Evolutionary conservation across 2,888 invertebrate species (phyloP), one percentile per base, ranked within the genome.

Genomic region (Laspeyria flexula): DNA sequence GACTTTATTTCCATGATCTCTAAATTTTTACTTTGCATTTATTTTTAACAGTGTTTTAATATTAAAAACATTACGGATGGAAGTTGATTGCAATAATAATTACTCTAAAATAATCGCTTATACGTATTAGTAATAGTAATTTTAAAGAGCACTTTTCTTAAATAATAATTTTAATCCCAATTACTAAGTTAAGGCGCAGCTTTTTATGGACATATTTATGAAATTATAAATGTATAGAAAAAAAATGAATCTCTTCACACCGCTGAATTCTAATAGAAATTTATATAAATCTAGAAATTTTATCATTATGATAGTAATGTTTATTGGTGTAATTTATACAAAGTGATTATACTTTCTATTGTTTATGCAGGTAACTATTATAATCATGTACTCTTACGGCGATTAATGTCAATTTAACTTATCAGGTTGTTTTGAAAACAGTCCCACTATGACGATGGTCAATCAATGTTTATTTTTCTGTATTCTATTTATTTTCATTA

Each of bases 11-110:
- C 77, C 71, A 81, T 88, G 90, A 90, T 90, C 89, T 90, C 90
- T 76, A 85, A 89, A 87, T 85, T 85, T 71, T 71, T 51, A 75
- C 71, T 70, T 83, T 85, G 88, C 88, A 89, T 90, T 90, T 90
- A 88, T 85, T 85, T 83, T 65, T 75, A 79, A 75, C 69, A 60
- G 55, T 71, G 67, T 68, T 64, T 70, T 71, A 73, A 63, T 75
- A 62, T 78, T 75, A 71, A 75, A 79, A 73, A 68, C 73, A 70
- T 67, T 59, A 69, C 55, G 65, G 53, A 73, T 59, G 74, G 69
- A 75, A 75, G 66, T 73, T 72, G 64, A 77, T 81, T 84, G 84
- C 85, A 82, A 86, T 85, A 85, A 80, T 83, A 74, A 80, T 75
- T 80, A 80, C 71, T 82, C 72, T 77, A 79, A 81, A 81, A 69